Conservation (phyloP, 2,797 vertebrate species). For the Coregonus suidteri region DNA sequence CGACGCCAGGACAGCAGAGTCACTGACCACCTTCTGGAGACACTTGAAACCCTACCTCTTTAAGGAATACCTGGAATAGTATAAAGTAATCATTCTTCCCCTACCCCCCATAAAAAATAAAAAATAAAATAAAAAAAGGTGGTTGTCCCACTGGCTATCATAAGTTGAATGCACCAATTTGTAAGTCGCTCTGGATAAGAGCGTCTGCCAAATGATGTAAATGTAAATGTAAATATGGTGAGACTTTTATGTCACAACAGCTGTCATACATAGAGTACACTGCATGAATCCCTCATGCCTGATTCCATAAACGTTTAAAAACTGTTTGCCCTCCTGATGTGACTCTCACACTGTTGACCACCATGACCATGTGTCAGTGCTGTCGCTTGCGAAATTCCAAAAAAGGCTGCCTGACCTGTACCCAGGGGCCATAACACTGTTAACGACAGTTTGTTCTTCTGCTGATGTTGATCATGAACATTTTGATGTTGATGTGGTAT, state of each 20-base stretch:
- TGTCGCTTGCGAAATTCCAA: neutral
- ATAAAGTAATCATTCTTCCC: too few species aligned
- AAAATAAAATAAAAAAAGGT: too few species aligned
- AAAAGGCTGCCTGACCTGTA: conserved; percentile 3
- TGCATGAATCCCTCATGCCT: neutral
- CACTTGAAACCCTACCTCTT: too few species aligned
- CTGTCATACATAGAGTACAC: neutral
- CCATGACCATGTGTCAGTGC: conserved; percentile 21
- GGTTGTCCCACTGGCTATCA: too few species aligned
- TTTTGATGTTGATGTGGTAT: conserved; percentile 35
- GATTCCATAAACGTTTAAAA: neutral
- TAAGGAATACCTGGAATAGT: too few species aligned
- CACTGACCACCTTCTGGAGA: too few species aligned
- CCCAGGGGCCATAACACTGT: neutral
- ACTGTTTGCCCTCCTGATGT: neutral
- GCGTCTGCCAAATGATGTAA: too few species aligned
- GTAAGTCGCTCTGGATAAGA: too few species aligned
- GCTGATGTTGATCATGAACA: conserved; percentile 5
- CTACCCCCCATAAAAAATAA: too few species aligned
- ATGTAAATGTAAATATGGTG: too few species aligned
- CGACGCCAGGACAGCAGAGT: too few species aligned
- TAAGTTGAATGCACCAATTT: too few species aligned
- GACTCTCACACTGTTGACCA: conserved; percentile 16
- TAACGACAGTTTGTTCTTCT: conserved; percentile 5
- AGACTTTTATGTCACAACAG: neutral